Evolutionary conservation across 2,797 vertebrate species (phyloP), one percentile per base, ranked within the genome.

Genomic region (Triplophysa bombifrons): DNA sequence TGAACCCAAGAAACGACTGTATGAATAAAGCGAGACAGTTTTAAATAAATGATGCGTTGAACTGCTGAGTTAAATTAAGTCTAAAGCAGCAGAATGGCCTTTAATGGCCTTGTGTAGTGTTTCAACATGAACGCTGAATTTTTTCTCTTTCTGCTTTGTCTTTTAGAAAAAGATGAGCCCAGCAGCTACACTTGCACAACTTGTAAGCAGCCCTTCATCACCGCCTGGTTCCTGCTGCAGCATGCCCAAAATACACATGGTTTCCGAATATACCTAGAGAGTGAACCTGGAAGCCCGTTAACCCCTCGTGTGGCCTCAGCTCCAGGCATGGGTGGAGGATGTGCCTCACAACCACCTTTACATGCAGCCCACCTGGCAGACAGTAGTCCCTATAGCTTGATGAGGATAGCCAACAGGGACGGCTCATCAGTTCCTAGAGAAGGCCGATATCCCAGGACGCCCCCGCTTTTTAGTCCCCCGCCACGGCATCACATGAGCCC

Each of bases 181-280:
- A 98, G 96, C 96, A 98, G 95, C 91, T 98, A 98, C 91, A 98
- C 96, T 87, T 98, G 97, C 94, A 98, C 96, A 89, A 98, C 96
- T 88, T 98, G 97, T 93, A 98, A 98, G 95, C 96, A 98, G 93
- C 95, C 97, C 93, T 98, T 98, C 94, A 95, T 93, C 94, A 97
- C 96, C 90, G 97, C 97, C 93, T 98, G 97, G 97, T 98, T 98
- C 93, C 96, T 98, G 91, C 96, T 98, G 89, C 97, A 98, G 93
- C 97, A 98, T 78, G 97, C 97, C 92, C 97, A 98, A 94, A 98
- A 98, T 94, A 98, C 96, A 83, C 97, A 98, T 55, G 97, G 97
- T 90, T 96, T 98, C 95, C 95, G 96, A 92, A 98, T 98, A 94
- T 98, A 98, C 91, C 94, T 98, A 94, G 97, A 98, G 94, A 98